Evolutionary conservation across 2,797 vertebrate genomes (phyloP).

Genomic region (Hemitrygon akajei): DNA sequence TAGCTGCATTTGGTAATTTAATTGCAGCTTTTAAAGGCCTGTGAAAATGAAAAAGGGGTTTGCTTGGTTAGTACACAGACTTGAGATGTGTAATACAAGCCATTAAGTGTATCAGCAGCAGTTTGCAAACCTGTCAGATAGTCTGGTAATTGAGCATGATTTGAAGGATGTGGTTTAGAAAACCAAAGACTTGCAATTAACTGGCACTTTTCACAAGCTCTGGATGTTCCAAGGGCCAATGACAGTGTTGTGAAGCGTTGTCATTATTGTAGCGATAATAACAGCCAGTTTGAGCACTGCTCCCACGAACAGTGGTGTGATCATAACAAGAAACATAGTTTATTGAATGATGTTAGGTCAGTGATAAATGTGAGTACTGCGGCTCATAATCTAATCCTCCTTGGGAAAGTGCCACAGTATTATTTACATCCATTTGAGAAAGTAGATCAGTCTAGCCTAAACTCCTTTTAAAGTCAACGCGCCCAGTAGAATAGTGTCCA

Average conservation of each 20-base stretch:
- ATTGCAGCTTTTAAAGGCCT: background rate
- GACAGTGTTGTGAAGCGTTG: background rate
- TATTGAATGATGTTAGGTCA: background rate
- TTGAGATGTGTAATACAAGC: background rate
- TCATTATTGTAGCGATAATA: background rate
- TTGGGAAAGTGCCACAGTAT: background rate
- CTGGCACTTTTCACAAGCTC: background rate
- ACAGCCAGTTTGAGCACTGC: background rate
- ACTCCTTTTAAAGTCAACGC: background rate
- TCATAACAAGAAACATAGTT: background rate
- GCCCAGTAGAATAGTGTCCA: background rate
- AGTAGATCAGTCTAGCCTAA: background rate
- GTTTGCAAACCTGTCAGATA: too few relatives aligned
- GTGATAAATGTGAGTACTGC: background rate
- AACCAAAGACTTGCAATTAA: background rate
- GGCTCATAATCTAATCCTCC: background rate
- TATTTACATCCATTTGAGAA: background rate
- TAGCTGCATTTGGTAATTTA: background rate
- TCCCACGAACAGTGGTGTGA: background rate
- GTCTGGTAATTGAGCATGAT: background rate
- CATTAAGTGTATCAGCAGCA: background rate
- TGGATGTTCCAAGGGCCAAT: background rate
- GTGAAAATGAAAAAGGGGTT: background rate
- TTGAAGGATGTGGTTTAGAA: background rate
- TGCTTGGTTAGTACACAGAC: background rate